phyloP scores from a whole-genome alignment of 2,888 invertebrate genomes.

The Euphydryas editha region DNA sequence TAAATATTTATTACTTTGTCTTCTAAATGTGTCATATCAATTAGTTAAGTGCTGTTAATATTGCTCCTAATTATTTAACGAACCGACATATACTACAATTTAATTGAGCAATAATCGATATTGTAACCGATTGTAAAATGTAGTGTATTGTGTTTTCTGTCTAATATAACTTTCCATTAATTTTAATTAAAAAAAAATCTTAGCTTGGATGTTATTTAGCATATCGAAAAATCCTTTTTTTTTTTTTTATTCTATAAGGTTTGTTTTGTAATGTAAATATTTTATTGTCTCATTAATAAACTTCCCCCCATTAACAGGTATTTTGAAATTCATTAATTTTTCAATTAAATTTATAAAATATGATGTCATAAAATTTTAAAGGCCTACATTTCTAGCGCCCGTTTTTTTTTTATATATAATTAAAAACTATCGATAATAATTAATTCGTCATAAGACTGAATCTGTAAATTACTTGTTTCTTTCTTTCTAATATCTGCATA shows the following conservation, averaged over 20 bases:
- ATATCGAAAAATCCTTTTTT: too few species aligned
- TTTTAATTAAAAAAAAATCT: too few species aligned
- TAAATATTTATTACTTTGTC: constrained; percentile 5
- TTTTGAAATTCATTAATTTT: not conserved
- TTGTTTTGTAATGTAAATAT: too few species aligned
- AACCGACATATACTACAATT: constrained; percentile 18
- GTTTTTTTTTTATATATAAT: constrained; percentile 6
- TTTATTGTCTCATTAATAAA: too few species aligned
- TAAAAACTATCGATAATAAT: constrained; percentile 20
- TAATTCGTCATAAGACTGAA: constrained; percentile 33
- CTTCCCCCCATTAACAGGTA: too few species aligned
- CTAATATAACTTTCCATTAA: too few species aligned
- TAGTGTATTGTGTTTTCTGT: not conserved
- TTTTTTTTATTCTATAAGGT: too few species aligned
- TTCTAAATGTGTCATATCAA: constrained; percentile 60
- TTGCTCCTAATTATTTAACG: constrained; percentile 24
- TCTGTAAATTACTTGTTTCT: constrained; percentile 17
- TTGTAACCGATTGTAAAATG: constrained; percentile 3
- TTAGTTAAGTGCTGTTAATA: constrained; percentile 55
- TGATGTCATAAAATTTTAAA: not conserved
- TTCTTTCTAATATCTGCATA: constrained; percentile 7
- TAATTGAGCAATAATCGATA: constrained; percentile 31
- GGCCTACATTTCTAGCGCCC: constrained; percentile 16
- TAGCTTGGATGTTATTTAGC: too few species aligned
- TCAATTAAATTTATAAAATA: not conserved